Evolutionary conservation across 2,113 vertebrate species (phyloP), one percentile per base, ranked within the genome.

Genomic region (Tonatia bakeri): DNA sequence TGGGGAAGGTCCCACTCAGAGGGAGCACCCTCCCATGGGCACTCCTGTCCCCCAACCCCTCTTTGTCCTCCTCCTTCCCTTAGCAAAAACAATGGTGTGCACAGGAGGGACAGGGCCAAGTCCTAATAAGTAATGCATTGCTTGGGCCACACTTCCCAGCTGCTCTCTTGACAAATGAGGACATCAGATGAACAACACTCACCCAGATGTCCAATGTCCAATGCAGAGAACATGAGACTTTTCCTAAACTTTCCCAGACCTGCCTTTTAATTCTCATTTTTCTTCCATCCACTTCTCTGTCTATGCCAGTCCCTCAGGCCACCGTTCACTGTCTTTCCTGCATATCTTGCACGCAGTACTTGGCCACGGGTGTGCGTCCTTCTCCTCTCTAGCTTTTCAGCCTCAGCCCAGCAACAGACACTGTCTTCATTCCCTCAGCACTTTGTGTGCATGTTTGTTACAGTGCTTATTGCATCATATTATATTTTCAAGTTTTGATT

Each of bases 101-200:
- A 11, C 16, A 2, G 5, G 13, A 26, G 2, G 28, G 24, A 47
- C 17, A 38, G 31, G 31, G 61, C 11, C 0, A 45, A 14, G 0
- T 69, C 24, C 59, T 65, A 5, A 33, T 26, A 38, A 13, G 73
- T 19, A 40, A 47, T 36, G 1, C 7, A 7, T 31, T 20, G 3
- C 17, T 81, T 22, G 85, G 0, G 0, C 33, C 88, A 43, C 19
- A 3, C 33, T 10, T 7, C 40, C 73, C 5, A 22, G 26, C 1
- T n/a, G 69, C 9, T 31, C 61, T 40, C 0, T 3, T 1, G 0
- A 24, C 15, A 24, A 31, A 11, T 24, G 52, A 13, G 16, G 43
- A 17, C 16, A 22, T 20, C 1, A 1, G 1, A 22, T 84, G 47
- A 83, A 65, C 70, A 75, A 90, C 13, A 9, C 0, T 6, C 73